These are phyloP conservation scores for Thecophora atra DNA, from an alignment of 2,888 invertebrate genomes.

Conservation along the genomic window DNA sequence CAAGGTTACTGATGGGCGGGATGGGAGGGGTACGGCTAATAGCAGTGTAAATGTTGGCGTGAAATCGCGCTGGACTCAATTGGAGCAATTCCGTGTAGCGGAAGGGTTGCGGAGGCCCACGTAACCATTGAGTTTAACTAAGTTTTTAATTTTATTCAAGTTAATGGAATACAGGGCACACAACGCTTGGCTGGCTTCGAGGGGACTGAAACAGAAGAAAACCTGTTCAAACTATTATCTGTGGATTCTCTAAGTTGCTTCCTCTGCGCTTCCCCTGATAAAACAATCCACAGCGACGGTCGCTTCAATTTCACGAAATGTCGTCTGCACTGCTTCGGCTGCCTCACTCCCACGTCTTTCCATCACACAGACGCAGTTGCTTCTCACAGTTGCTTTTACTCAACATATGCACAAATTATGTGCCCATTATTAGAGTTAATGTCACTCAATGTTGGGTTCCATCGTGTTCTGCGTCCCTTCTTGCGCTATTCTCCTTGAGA, in stretches of 20 bases:
- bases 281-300: background rate
- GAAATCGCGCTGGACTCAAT: background rate
- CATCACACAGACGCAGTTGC: constrained; percentile 14
- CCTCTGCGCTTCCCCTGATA: too few species aligned
- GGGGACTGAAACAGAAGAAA: too few species aligned
- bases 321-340: constrained; percentile 17
- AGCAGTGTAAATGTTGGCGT: constrained; percentile 24
- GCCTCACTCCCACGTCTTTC: background rate
- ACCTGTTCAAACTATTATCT: too few species aligned
- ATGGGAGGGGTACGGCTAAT: background rate
- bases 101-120: background rate
- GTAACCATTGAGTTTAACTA: background rate
- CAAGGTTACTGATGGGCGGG: background rate
- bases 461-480: background rate
- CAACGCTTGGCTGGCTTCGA: too few species aligned
- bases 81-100: background rate
- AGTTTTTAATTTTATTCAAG: background rate
- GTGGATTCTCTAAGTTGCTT: too few species aligned
- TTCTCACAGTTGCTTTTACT: background rate
- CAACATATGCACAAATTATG: constrained; percentile 30
- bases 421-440: constrained; percentile 28
- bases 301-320: constrained; percentile 26
- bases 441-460: constrained; percentile 7
- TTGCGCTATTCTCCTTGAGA: constrained; percentile 15
- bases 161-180: background rate